A percentile compares a stretch with the other conserved stretches of the same genome.
phyloP scores from a whole-genome alignment of 2,888 invertebrate species.

The Coleophora flavipennella region DNA sequence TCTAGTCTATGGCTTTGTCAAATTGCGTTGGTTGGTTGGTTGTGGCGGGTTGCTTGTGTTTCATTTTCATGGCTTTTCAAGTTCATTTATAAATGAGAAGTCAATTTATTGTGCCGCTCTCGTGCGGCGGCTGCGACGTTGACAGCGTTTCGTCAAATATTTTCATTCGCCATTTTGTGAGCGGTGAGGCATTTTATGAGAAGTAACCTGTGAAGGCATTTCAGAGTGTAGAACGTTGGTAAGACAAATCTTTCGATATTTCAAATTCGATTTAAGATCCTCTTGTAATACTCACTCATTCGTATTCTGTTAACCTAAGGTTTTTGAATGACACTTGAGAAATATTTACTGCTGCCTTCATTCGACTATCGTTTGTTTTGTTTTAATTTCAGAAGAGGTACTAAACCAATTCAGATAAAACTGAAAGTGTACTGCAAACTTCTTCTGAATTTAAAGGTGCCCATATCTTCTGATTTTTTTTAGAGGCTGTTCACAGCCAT shows the following conservation, averaged over 20 bases:
- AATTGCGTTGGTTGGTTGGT: conserved; percentile 30
- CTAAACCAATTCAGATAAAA: too few relatives aligned
- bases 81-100: conserved; percentile 60
- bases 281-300: too few relatives aligned
- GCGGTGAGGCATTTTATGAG: conserved; percentile 54
- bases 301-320: too few relatives aligned
- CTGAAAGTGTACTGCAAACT: too few relatives aligned
- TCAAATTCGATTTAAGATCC: too few relatives aligned
- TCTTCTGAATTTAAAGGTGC: too few relatives aligned
- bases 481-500: too few relatives aligned
- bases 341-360: too few relatives aligned
- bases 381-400: too few relatives aligned
- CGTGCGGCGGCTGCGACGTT: conserved; percentile 65
- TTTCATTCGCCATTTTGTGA: conserved; percentile 69
- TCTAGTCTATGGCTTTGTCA: conserved; percentile 24
- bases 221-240: conserved; percentile 33
- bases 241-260: conserved; percentile 38
- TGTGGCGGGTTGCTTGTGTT: conserved; percentile 63
- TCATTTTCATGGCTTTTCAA: conserved; percentile 49
- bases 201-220: conserved; percentile 45
- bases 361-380: too few relatives aligned
- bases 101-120: conserved; percentile 59
- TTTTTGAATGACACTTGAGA: too few relatives aligned
- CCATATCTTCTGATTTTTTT: too few relatives aligned
- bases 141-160: conserved; percentile 65